phyloP scores from a whole-genome alignment of 2,888 invertebrate species.

The Sphaerophoria rueppellii region DNA sequence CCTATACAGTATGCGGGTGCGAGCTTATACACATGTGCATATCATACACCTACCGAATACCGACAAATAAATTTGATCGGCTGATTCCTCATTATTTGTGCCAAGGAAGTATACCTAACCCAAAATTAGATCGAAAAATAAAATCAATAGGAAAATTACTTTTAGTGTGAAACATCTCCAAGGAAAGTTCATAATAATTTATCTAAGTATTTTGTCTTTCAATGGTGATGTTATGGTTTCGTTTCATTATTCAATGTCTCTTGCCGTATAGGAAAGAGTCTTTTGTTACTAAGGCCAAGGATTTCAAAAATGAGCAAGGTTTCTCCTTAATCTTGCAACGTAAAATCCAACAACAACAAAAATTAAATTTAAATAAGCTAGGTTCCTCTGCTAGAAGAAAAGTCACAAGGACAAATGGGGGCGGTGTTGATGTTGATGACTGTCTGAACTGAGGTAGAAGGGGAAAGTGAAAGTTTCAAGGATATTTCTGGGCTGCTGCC shows the following conservation, averaged over 20 bases:
- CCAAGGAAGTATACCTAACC: constrained; percentile 19
- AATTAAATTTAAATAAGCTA: constrained; percentile 59
- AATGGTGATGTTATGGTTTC: too few relatives aligned
- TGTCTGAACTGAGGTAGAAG: not conserved
- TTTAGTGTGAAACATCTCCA: constrained; percentile 15
- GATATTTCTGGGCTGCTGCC: constrained; percentile 66
- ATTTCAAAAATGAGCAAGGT: constrained; percentile 12
- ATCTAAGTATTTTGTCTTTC: too few relatives aligned
- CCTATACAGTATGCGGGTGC: not conserved
- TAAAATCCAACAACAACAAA: constrained; percentile 16
- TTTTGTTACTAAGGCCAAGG: constrained; percentile 39
- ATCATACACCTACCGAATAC: not conserved
- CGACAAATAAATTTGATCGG: constrained; percentile 52
- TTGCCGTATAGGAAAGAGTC: too few relatives aligned
- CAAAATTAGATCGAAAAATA: constrained; percentile 64
- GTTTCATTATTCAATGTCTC: too few relatives aligned
- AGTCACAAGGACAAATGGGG: constrained; percentile 41
- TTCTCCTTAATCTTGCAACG: constrained; percentile 15
- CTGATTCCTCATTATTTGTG: constrained; percentile 30
- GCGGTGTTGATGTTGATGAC: not conserved
- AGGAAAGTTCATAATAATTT: not conserved
- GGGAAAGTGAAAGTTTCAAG: constrained; percentile 72
- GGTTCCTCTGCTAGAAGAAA: constrained; percentile 53
- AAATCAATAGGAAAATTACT: constrained; percentile 14
- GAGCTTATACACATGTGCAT: not conserved